Base-by-base conservation (phyloP, 2,113 vertebrate genomes). In the Misgurnus mizolepis region DNA sequence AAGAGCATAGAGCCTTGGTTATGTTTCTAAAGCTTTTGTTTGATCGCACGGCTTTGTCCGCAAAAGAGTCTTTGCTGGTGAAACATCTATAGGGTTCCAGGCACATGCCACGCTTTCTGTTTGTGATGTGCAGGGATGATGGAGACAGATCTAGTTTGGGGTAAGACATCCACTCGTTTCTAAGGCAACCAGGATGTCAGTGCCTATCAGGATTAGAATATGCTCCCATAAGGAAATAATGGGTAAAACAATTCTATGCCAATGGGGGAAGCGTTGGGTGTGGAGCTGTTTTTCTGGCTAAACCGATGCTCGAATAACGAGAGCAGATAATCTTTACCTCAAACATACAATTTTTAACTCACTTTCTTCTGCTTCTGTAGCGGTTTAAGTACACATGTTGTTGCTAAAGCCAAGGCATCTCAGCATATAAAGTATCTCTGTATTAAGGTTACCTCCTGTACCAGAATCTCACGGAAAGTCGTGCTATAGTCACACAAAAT, bases 181-280 rank as follows among this genome's bases (percentile, higher is more conserved):
- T 70, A 80, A 71, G 82, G 74, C 77, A 79, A 83, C 84, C 40
- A 17, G 65, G 56, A 80, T 72, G 80, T 75, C 73, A 68, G 65
- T 65, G 65, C 27, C 41, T 65, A 81, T 86, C 67, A 73, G 55
- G n/a, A 18, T 41, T 60, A 45, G 49, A 75, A 78, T 11, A 41
- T 41, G 22, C 76, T 70, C 43, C 76, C 39, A 56, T 49, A 49
- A 79, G 50, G 12, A 17, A 64, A n/a, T 58, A 45, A 43, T 40
- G 78, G 22, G 50, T n/a, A 22, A 60, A 49, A 34, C 45, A 7
- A 47, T 41, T 62, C 27, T 70, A 41, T 47, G 39, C 49, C 14
- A 43, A 12, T 47, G 43, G 7, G 72, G 18, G 10, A 50, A 53
- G 45, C 39, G 43, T 40, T 66, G 61, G n/a, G 7, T 61, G 71